phyloP scores from a whole-genome alignment of 2,797 vertebrate species.

The Enteromius viviparus region DNA sequence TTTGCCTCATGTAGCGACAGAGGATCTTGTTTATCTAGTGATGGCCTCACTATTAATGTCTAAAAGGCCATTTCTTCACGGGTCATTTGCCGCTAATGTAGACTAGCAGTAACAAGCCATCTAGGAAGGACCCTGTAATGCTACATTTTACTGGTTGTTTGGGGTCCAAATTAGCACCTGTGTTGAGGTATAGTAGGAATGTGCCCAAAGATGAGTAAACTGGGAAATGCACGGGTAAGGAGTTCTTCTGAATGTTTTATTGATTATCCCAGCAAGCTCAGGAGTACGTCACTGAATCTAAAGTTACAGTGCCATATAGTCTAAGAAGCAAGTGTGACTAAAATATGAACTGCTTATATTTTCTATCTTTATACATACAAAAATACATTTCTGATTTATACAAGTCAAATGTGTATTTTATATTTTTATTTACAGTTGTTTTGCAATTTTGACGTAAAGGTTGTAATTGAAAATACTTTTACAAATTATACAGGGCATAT shows the following conservation, averaged over 20 bases:
- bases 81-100: slow-evolving; percentile 37
- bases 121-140: slow-evolving; percentile 14
- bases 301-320: not conserved
- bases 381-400: not conserved
- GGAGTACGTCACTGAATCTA: not conserved
- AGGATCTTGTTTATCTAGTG: slow-evolving; percentile 32
- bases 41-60: slow-evolving; percentile 36
- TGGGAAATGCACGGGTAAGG: not conserved
- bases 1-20: slow-evolving; percentile 27
- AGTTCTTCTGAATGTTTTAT: not conserved
- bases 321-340: not conserved
- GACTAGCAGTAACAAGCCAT: slow-evolving; percentile 15
- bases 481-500: not conserved
- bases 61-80: slow-evolving; percentile 46
- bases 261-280: too few relatives aligned
- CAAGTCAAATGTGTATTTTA: not conserved
- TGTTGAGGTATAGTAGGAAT: not conserved
- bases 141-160: slow-evolving; percentile 14
- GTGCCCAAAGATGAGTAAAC: not conserved
- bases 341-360: not conserved
- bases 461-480: not conserved
- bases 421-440: not conserved
- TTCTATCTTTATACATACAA: not conserved
- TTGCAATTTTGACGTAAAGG: not conserved
- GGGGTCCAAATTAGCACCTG: not conserved